Percentiles rank a stretch among this genome's conserved stretches.
Conservation (phyloP, 2,797 vertebrate species). For the Anisognathus igniventris region DNA sequence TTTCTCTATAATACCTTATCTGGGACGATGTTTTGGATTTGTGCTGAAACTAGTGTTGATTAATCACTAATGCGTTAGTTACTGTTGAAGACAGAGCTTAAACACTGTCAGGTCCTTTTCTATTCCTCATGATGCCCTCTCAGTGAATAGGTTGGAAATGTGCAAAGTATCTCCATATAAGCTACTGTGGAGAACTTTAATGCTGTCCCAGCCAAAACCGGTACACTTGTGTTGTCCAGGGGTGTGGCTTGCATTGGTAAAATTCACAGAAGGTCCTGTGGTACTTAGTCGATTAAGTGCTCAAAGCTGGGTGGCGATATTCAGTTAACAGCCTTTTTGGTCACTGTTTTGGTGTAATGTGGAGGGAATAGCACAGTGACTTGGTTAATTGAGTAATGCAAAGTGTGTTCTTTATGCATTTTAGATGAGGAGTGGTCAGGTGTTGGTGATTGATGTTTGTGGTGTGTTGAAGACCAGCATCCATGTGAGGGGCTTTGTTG, state of each 20-base stretch:
- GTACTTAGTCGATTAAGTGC: not conserved
- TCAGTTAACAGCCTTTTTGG: not conserved
- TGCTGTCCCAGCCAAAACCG: not conserved
- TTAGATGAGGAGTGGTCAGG: not conserved
- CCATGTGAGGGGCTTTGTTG: not conserved
- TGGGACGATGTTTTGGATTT: not conserved
- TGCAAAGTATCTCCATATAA: not conserved
- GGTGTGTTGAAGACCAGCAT: not conserved
- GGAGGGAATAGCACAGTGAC: not conserved
- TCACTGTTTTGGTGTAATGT: not conserved
- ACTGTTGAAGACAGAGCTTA: not conserved
- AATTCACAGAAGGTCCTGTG: not conserved
- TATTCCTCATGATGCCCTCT: not conserved
- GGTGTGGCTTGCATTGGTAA: not conserved
- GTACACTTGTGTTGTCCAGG: not conserved
- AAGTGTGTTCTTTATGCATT: not conserved
- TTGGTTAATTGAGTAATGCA: not conserved
- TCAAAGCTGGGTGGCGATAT: not conserved
- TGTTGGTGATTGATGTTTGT: not conserved
- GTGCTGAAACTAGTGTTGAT: not conserved
- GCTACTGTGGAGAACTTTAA: not conserved
- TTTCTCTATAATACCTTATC: not conserved
- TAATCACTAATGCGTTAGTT: not conserved
- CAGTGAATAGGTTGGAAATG: not conserved
- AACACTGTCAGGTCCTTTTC: not conserved